phyloP scores from a whole-genome alignment of 64 coral and sea anemone species.

The Trachythela sp. region DNA sequence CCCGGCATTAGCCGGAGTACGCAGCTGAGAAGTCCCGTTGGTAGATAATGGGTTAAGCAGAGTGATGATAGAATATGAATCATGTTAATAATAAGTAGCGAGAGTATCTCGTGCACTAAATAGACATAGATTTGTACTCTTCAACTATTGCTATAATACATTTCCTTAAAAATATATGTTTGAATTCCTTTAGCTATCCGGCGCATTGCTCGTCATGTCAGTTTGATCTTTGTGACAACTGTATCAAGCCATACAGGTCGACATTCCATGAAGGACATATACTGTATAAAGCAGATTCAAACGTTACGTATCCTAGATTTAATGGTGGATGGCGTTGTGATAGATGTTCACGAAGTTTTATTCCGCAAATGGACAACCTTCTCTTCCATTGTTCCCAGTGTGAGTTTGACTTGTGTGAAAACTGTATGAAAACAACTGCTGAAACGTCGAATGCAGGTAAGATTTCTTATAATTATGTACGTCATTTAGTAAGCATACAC shows the following conservation, averaged over 20 bases:
- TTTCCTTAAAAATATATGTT: not conserved
- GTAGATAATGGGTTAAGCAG: too few species aligned
- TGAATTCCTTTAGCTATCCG: not conserved
- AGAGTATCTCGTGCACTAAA: too few species aligned
- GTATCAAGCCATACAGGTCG: not conserved
- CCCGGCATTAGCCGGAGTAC: too few species aligned
- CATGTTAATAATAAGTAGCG: too few species aligned
- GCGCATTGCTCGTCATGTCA: not conserved
- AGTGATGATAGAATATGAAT: too few species aligned
- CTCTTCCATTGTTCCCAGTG: not conserved
- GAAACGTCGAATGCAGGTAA: not conserved
- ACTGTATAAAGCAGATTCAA: not conserved
- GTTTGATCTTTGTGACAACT: constrained; percentile 17
- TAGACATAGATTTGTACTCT: not conserved
- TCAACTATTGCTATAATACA: not conserved
- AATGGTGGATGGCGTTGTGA: constrained; percentile 22
- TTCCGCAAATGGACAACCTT: not conserved
- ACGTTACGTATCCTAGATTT: not conserved
- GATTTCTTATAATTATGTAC: too few species aligned
- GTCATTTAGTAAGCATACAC: too few species aligned
- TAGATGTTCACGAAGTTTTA: not conserved
- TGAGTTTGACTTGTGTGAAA: constrained; percentile 8
- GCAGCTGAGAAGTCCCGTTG: too few species aligned
- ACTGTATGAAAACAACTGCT: not conserved
- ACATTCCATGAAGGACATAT: not conserved